Evolutionary conservation across 1,140 invertebrate genomes (phyloP).

Genomic region (Acromyrmex charruanus): DNA sequence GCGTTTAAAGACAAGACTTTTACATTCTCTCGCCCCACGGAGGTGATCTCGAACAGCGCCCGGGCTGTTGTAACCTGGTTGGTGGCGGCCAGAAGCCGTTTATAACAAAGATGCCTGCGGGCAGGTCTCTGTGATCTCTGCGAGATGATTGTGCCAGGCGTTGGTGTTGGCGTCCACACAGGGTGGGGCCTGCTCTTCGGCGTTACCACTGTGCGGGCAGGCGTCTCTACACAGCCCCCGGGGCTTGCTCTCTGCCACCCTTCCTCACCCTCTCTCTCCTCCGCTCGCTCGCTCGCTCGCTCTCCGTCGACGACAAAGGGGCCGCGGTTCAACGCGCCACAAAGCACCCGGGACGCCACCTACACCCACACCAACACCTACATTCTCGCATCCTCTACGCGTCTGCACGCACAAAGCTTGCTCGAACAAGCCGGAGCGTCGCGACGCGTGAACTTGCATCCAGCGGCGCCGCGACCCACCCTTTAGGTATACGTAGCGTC

Average conservation of each 20-base stretch:
- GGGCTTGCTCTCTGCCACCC: slow-evolving; percentile 64
- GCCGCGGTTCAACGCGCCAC: slow-evolving; percentile 85
- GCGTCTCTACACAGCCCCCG: slow-evolving; percentile 78
- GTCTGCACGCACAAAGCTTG: slow-evolving; percentile 46
- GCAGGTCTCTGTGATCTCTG: slow-evolving; percentile 80
- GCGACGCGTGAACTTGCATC: slow-evolving; percentile 82
- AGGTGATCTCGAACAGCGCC: slow-evolving; percentile 36
- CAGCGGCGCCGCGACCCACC: slow-evolving; percentile 68
- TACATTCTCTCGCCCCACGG: neutral
- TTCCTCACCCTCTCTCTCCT: neutral
- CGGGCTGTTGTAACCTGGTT: slow-evolving; percentile 56
- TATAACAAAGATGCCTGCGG: slow-evolving; percentile 83
- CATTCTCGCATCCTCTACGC: slow-evolving; percentile 25
- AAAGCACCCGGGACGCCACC: slow-evolving; percentile 84
- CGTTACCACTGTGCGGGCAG: slow-evolving; percentile 74
- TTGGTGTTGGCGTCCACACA: slow-evolving; percentile 66
- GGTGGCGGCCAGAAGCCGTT: slow-evolving; percentile 75
- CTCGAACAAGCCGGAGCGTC: slow-evolving; percentile 74
- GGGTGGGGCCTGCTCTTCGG: slow-evolving; percentile 70
- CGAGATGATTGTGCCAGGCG: slow-evolving; percentile 81
- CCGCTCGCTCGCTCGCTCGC: slow-evolving; percentile 51
- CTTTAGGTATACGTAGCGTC: slow-evolving; percentile 65
- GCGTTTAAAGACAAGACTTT: slow-evolving; percentile 26
- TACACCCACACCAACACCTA: slow-evolving; percentile 59
- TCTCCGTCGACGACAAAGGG: slow-evolving; percentile 82